Evolutionary conservation across 2,797 vertebrate genomes (phyloP).

Genomic region (Pipistrellus pipistrellus): DNA sequence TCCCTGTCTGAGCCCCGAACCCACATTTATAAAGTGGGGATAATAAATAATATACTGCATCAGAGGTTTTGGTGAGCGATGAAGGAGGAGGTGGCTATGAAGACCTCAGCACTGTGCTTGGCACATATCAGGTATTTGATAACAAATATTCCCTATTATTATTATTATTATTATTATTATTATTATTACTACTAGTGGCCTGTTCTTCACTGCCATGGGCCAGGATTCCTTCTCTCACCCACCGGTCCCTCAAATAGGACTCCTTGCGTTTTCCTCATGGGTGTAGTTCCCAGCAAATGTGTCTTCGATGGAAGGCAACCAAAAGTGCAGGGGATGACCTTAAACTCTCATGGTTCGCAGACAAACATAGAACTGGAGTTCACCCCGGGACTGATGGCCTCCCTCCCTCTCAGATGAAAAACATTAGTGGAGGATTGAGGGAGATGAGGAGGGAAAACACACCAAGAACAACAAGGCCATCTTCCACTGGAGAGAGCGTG

Average conservation of each 20-base stretch:
- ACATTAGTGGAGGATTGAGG: neutral
- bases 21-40: neutral
- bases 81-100: neutral
- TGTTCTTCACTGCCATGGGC: neutral
- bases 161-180: neutral
- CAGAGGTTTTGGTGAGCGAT: neutral
- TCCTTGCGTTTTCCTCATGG: neutral
- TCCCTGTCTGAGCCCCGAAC: neutral
- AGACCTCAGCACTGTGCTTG: neutral
- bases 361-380: neutral
- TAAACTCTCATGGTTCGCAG: neutral
- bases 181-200: too few relatives aligned
- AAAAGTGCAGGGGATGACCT: neutral
- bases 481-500: neutral
- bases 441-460: neutral
- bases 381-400: accelerated
- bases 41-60: neutral
- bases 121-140: neutral
- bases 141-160: neutral
- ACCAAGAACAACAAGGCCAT: neutral
- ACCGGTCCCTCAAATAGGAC: neutral
- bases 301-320: neutral
- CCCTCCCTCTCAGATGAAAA: neutral
- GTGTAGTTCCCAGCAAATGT: neutral
- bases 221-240: neutral